Percentiles rank a stretch among this genome's conserved stretches.
phyloP scores from a whole-genome alignment of 2,113 vertebrate species.

The Solea senegalensis region DNA sequence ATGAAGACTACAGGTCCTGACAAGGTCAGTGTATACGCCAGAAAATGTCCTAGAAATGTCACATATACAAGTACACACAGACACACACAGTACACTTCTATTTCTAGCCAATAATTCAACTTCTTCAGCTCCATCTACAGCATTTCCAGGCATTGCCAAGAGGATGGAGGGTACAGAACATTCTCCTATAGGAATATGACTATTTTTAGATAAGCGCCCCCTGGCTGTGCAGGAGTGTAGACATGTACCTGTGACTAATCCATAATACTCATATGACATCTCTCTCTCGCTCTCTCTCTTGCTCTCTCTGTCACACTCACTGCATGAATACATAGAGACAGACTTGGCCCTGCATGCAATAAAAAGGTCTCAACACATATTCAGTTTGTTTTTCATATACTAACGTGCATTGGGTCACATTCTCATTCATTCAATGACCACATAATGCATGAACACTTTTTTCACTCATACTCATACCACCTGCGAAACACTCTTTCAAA shows the following conservation, averaged over 20 bases:
- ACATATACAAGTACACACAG: too few species aligned
- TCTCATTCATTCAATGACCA: too few species aligned
- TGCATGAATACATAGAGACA: slow-evolving; percentile 14
- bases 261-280: slow-evolving; percentile 19
- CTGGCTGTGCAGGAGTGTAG: slow-evolving; percentile 56
- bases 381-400: not conserved
- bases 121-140: slow-evolving; percentile 32
- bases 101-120: not conserved
- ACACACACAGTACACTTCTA: too few species aligned
- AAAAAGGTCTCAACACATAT: not conserved
- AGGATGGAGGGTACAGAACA: slow-evolving; percentile 49
- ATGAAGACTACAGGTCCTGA: too few species aligned
- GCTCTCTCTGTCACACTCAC: slow-evolving; percentile 14
- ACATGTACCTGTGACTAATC: slow-evolving; percentile 74
- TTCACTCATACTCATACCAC: too few species aligned
- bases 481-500: too few species aligned
- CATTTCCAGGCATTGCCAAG: slow-evolving; percentile 43
- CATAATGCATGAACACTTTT: too few species aligned
- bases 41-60: too few species aligned
- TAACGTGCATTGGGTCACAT: not conserved
- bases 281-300: not conserved
- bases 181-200: slow-evolving; percentile 48
- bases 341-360: slow-evolving; percentile 36
- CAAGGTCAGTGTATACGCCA: too few species aligned
- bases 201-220: slow-evolving; percentile 71